Evolutionary conservation across 2,113 vertebrate genomes (phyloP), one percentile per base, ranked within the genome.

Genomic region (Notarius quadriscutis): DNA sequence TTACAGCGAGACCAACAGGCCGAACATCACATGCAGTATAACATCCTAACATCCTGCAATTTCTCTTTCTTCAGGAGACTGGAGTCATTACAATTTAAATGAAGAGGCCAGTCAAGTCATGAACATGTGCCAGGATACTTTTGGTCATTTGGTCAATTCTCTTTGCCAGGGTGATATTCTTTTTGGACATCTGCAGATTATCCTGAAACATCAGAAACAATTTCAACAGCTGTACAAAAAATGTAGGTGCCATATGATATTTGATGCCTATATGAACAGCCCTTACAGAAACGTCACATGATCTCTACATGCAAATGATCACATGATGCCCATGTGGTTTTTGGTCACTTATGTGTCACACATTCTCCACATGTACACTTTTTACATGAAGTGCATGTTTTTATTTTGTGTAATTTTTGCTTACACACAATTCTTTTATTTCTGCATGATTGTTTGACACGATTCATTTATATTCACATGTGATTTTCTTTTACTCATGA

Each of bases 141-240:
- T 95, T 6, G 57, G n/a, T 0, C 53, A 55, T 41, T 89, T 95
- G 87, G 51, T 94, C 88, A 89, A 41, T 4, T 88, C 88, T 20
- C 89, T 96, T 80, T 90, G 91, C 10, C 87, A 87, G 50, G 95
- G 95, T 79, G 7, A 87, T 60, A 83, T 95, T 18, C 1, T 62
- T 4, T 53, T 93, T 22, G 91, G 91, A 82, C 86, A 95, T 30
- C 92, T 96, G 14, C 83, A 91, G 86, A 90, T 82, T 55, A 93
- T 92, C 84, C 85, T 95, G 72, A 87, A 91, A 50, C 7, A 93
- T 22, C 88, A 4, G 63, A 83, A 90, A 0, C 89, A 92, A 74
- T 94, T 95, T 27, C 92, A 89, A 87, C 89, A 15, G 14, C 91
- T 95, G 30, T 91, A 88, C 86, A 85, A 81, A 83, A 92, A 94